Percentiles rank a stretch among this genome's conserved stretches.
Conservation (phyloP, 2,113 vertebrate species). For the Lepisosteus oculatus region DNA sequence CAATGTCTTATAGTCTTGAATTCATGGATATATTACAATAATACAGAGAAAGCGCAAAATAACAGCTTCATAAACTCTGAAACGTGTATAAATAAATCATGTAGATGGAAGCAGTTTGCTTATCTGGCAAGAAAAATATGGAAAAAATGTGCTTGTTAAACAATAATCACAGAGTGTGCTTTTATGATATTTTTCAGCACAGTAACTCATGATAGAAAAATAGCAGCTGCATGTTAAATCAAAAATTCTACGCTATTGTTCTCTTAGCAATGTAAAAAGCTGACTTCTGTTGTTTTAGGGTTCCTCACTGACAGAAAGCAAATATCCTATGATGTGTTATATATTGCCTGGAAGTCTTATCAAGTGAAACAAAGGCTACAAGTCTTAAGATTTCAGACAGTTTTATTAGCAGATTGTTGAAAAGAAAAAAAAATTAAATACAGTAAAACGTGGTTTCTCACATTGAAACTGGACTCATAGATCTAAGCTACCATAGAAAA, state of each 20-base stretch:
- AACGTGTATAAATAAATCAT: constrained; percentile 84
- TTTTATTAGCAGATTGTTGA: constrained; percentile 86
- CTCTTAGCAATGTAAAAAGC: constrained; percentile 69
- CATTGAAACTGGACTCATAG: constrained; percentile 80
- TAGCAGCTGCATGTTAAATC: constrained; percentile 76
- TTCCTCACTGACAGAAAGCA: constrained; percentile 74
- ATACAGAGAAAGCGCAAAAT: constrained; percentile 72
- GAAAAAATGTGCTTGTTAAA: constrained; percentile 83
- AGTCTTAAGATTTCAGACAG: constrained; percentile 78
- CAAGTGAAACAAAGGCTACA: constrained; percentile 72
- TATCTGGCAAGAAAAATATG: constrained; percentile 78
- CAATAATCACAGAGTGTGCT: constrained; percentile 77
- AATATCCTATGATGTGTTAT: constrained; percentile 68
- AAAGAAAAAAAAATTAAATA: constrained; percentile 84
- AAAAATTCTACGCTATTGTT: constrained; percentile 74
- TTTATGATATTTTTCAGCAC: constrained; percentile 76
- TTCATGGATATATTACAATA: constrained; percentile 76
- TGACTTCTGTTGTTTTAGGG: constrained; percentile 78
- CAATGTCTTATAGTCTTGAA: constrained; percentile 73
- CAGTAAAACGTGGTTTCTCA: constrained; percentile 78
- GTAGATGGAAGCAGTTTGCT: constrained; percentile 77
- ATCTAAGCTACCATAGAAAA: constrained; percentile 81
- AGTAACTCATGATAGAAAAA: constrained; percentile 79
- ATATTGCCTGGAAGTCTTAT: constrained; percentile 64
- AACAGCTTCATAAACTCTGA: constrained; percentile 78